Evolutionary conservation across 2,888 invertebrate genomes (phyloP), one percentile per base, ranked within the genome.

Genomic region (Tetragnatha montana): DNA sequence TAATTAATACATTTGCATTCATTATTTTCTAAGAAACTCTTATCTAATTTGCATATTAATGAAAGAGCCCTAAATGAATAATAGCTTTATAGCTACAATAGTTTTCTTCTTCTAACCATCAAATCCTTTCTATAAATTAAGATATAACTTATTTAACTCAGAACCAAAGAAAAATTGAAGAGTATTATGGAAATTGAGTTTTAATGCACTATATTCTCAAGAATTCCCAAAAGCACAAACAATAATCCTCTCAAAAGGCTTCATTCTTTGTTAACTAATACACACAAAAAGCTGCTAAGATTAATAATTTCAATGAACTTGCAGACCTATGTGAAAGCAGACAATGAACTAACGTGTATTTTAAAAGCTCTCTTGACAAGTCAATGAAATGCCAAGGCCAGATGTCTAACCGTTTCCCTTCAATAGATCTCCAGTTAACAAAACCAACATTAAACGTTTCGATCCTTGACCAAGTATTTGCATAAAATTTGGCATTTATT

Each of bases 391-490:
- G 51, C n/a, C 78, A 78, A 78, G 78, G 78, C 49, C 21, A 50
- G 14, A 8, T 17, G 60, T 60, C 12, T 51, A 12, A 21, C 19
- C 19, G 14, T n/a, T 50, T 50, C 21, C n/a, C 51, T 51, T n/a
- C 19, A 78, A 78, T 49, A 49, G 78, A 12, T 49, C 78, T 17
- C 14, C n/a, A 12, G 17, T 73, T 12, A n/a, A 22, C 12, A 19
- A 73, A 49, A 78, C 7, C 78, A 78, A 21, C 78, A 47, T 21
- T 50, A 73, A 49, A 7, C 50, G 8, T 51, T 50, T 50, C 8
- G 49, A 73, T 71, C 81, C 81, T 82, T 82, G 81, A 82, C 81
- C 81, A 82, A 69, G 73, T 21, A 82, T 71, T 82, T 82, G 50
- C 49, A 71, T 73, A 73, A 82, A 35, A 73, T 73, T 73, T 82